phyloP scores from a whole-genome alignment of 2,797 vertebrate species.

The Enoplosus armatus region DNA sequence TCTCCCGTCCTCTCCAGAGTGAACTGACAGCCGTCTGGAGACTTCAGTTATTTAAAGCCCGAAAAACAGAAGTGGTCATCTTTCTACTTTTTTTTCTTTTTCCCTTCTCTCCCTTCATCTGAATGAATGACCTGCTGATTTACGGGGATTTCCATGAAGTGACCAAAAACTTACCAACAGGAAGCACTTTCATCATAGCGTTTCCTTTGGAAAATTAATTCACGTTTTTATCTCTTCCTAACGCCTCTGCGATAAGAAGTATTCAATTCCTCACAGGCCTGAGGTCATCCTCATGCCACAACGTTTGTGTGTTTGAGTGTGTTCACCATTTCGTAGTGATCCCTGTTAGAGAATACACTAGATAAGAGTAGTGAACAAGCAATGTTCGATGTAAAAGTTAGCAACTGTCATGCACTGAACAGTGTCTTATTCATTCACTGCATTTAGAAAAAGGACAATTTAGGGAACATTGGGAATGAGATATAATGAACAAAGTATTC shows the following conservation, averaged over 20 bases:
- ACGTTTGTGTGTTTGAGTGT: no score
- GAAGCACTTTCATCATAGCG: slow-evolving; percentile 48
- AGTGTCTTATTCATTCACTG: no score
- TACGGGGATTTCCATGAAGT: slow-evolving; percentile 30
- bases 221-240: no score
- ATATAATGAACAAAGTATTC: no score
- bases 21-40: slow-evolving; percentile 33
- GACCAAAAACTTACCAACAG: background rate
- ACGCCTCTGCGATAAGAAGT: no score
- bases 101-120: background rate
- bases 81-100: background rate
- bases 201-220: background rate
- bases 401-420: no score
- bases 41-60: background rate
- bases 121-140: background rate
- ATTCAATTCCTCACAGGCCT: background rate
- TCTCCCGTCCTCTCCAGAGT: slow-evolving; percentile 24
- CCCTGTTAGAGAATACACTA: no score
- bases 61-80: slow-evolving; percentile 65
- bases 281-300: background rate
- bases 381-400: no score
- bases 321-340: no score
- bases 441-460: no score
- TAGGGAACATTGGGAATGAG: no score
- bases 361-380: no score